Base-by-base conservation (phyloP, 1,140 invertebrate species). In the Meloidogyne exigua region DNA sequence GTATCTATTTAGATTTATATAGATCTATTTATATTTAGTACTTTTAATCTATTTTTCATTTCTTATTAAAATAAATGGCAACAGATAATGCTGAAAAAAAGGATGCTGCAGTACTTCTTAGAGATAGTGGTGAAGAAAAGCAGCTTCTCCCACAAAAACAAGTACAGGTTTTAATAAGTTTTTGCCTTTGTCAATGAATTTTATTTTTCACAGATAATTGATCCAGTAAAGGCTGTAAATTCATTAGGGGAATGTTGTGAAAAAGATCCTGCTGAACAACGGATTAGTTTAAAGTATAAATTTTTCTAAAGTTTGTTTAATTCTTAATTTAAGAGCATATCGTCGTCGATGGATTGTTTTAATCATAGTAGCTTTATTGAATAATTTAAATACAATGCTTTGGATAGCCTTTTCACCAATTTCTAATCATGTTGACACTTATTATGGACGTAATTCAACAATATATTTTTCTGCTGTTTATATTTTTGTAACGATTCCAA, bases 401-500 rank as follows among this genome's bases (percentile, higher is more conserved):
- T 83, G 82, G 82, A 83, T 83, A 73, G 76, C 76, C 10, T 83
- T 82, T 67, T 82, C 82, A 9, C 80, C 82, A 32, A 72, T 83
- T 67, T 76, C 82, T 11, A 83, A 84, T 72, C 78, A 82, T 66
- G 83, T 80, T 72, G 76, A 84, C 26, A 44, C 21, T 42, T 83
- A 73, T 44, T 83, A 84, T 67, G 26, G 66, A 21, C 42, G 77
- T 76, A 67, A 80, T 28, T 76, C 79, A 7, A 72, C 80, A 23
- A 82, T 70, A 42, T 83, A 68, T 23, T 80, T 80, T 62, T 80
- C 79, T 39, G 76, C 70, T 15, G 62, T 84, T 26, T 83, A 82
- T 63, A 82, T 83, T 69, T 39, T 83, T 32, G 67, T 66, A 36
- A 83, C 82, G 21, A 78, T 83, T 39, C 82, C 82, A 4, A 81